These are phyloP conservation scores for Helleia helle DNA, from an alignment of 2,888 invertebrate genomes.

Conservation along the genomic window DNA sequence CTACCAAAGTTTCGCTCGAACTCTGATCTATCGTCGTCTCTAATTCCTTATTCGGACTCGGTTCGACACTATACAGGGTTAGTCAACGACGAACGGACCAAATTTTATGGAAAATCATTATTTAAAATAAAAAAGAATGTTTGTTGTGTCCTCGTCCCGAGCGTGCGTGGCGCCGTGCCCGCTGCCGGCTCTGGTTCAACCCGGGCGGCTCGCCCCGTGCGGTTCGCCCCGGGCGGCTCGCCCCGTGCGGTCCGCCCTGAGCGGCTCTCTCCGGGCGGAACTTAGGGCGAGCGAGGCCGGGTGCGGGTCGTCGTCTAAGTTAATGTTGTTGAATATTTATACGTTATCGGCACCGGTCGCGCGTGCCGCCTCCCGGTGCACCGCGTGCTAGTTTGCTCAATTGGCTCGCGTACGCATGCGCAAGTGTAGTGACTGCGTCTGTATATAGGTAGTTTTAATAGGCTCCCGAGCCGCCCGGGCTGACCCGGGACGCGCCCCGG, in stretches of 20 bases:
- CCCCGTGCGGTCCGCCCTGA: conserved; percentile 10
- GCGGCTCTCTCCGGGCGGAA: conserved; percentile 8
- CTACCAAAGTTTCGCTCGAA: conserved; percentile 62
- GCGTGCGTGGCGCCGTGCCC: conserved; percentile 28
- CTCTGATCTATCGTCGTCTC: conserved; percentile 45
- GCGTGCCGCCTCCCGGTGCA: conserved; percentile 15
- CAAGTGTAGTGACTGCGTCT: conserved; percentile 56
- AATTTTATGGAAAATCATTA: conserved; percentile 34
- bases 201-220: conserved; percentile 14
- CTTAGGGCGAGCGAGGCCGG: conserved; percentile 15
- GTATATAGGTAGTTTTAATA: conserved; percentile 58
- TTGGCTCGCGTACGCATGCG: conserved; percentile 53
- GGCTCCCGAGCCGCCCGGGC: conserved; percentile 34
- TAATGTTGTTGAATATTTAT: conserved; percentile 41
- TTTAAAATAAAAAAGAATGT: conserved; percentile 35
- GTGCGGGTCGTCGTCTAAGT: conserved; percentile 25
- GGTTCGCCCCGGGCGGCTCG: conserved; percentile 18
- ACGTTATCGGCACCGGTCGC: conserved; percentile 31
- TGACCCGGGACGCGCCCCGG: conserved; percentile 25
- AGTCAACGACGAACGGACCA: conserved; percentile 56
- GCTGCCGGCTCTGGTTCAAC: conserved; percentile 20
- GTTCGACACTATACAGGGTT: conserved; percentile 51
- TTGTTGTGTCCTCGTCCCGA: conserved; percentile 41
- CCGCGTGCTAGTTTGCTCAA: conserved; percentile 52
- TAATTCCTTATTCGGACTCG: conserved; percentile 39